phyloP scores from a whole-genome alignment of 2,888 invertebrate genomes.

The Chrysolina oricalcia region DNA sequence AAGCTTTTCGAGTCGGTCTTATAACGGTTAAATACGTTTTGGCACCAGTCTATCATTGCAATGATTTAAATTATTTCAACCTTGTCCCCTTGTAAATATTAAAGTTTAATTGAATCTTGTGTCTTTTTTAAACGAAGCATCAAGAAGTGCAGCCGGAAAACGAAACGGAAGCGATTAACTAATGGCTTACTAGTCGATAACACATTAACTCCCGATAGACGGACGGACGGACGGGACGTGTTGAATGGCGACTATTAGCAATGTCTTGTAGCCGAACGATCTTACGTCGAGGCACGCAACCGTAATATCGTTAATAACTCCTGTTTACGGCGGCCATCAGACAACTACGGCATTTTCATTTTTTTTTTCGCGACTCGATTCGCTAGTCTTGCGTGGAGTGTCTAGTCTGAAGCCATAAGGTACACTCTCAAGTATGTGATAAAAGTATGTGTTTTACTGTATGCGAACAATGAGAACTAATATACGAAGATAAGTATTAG shows the following conservation, averaged over 20 bases:
- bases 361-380: not conserved
- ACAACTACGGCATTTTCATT: not conserved
- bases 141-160: not conserved
- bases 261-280: constrained; percentile 4
- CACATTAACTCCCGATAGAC: not conserved
- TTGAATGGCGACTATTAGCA: not conserved
- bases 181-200: constrained; percentile 11
- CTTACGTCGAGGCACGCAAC: not conserved
- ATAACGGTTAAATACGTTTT: no score
- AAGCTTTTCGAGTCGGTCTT: no score
- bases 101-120: no score
- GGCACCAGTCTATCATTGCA: no score
- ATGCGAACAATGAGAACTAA: no score
- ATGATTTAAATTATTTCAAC: no score
- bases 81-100: no score
- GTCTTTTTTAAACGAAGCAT: not conserved
- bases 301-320: constrained; percentile 9
- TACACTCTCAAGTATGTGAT: no score
- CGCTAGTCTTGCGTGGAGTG: not conserved
- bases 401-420: not conserved
- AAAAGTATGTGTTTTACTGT: no score
- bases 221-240: constrained; percentile 21
- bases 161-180: constrained; percentile 13
- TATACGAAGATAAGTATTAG: no score
- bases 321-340: constrained; percentile 5